These are phyloP conservation scores for Upupa epops DNA, from an alignment of 2,113 vertebrate genomes.

Conservation along the genomic window DNA sequence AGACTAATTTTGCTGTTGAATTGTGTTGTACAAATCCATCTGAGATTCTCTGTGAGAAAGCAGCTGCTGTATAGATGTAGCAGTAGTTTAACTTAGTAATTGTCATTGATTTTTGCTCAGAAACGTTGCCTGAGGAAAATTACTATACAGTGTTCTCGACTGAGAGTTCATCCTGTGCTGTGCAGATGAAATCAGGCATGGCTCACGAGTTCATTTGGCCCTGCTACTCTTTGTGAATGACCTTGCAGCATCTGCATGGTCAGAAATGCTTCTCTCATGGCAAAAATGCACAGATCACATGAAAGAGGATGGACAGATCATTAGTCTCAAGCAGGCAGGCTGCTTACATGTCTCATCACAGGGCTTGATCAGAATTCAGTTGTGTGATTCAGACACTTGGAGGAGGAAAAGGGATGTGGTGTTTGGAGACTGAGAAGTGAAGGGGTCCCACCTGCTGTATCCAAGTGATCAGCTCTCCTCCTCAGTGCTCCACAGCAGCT, in stretches of 20 bases:
- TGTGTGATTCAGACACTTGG: background rate
- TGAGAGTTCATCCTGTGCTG: background rate
- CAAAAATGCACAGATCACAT: background rate
- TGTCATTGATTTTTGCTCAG: background rate
- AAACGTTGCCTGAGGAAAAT: background rate
- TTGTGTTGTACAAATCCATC: background rate
- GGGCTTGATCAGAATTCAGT: background rate
- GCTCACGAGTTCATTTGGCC: background rate
- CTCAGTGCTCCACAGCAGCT: background rate
- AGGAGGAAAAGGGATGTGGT: background rate
- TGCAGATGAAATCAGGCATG: background rate
- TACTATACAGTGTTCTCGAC: background rate
- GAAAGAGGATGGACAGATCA: background rate
- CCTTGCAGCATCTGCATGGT: background rate
- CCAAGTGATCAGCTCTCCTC: accelerated
- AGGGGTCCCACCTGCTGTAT: background rate
- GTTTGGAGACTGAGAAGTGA: background rate
- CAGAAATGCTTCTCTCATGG: background rate
- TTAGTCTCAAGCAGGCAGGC: too few species aligned
- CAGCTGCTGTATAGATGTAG: accelerated
- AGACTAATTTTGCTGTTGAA: background rate
- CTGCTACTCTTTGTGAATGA: background rate
- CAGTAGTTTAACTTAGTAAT: background rate
- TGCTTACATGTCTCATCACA: background rate
- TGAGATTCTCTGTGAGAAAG: background rate